Base-by-base conservation (phyloP, 2,888 invertebrate species). In the Scaptomyza reducta region DNA sequence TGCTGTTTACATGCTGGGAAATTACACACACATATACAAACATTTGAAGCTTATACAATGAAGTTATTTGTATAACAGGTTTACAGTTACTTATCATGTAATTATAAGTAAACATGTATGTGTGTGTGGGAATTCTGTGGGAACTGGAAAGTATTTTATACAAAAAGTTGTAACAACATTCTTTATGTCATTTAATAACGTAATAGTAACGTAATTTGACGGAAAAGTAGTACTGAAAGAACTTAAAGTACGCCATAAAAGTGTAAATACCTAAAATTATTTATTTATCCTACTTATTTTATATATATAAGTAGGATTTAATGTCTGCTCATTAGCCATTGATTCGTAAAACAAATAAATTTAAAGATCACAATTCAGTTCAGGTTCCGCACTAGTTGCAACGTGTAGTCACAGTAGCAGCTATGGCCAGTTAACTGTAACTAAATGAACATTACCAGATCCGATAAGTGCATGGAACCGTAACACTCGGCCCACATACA, bases 11-110 rank as follows among this genome's bases (percentile, higher is more conserved):
- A 57, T 63, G 65, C 75, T 83, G 84, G 84, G 80, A 81, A 80
- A 79, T 68, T 61, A 58, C 53, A 60, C 35, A 60, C 22, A 44
- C 14, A 14, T 3, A 53, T n/a, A 25, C 29, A 51, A 10, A 53
- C 53, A 59, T 44, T 67, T 42, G 33, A 13, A 29, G 22, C 18
- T 35, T n/a, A n/a, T 6, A n/a, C 35, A 6, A 56, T 44, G 9
- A n/a, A 22, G 14, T 25, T 54, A 38, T 60, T 54, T 47, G 41
- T 70, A 55, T 53, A 70, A 65, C 77, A 64, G 75, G 84, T 77
- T 77, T 79, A 79, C 83, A 66, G 74, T 80, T 83, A 82, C 79
- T 51, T 64, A 74, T 58, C 61, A 60, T 53, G 65, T 67, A 63
- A 65, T 69, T 67, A 66, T 47, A 71, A 41, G 56, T 31, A 42